Percentiles rank a stretch among this genome's conserved stretches.
phyloP scores from a whole-genome alignment of 1,140 invertebrate species.

The Achatina immaculata region DNA sequence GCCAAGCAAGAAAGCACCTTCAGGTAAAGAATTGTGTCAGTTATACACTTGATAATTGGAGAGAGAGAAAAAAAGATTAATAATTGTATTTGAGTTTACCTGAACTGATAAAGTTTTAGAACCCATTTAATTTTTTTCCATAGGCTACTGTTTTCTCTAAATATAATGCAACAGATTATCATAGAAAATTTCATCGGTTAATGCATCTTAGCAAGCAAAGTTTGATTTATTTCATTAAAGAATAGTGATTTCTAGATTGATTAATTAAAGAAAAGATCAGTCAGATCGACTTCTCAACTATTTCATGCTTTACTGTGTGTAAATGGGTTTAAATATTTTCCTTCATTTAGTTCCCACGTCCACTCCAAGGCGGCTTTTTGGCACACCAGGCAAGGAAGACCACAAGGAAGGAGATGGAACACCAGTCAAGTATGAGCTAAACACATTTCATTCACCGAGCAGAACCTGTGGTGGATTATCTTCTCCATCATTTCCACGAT shows the following conservation, averaged over 20 bases:
- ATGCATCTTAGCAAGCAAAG: too few relatives aligned
- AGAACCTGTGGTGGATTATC: neutral
- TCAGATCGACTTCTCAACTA: neutral
- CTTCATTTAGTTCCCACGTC: neutral
- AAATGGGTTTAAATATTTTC: neutral
- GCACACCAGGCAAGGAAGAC: neutral
- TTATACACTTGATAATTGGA: too few relatives aligned
- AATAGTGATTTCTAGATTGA: neutral
- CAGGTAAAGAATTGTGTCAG: neutral
- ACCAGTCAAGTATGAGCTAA: neutral
- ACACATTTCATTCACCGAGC: neutral
- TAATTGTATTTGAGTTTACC: too few relatives aligned
- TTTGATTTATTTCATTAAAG: too few relatives aligned
- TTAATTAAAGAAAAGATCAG: neutral
- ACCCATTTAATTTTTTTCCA: too few relatives aligned
- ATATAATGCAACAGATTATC: too few relatives aligned
- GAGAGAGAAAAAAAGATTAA: too few relatives aligned
- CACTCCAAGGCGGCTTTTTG: conserved; percentile 26
- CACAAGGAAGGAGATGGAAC: neutral
- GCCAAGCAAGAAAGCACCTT: neutral
- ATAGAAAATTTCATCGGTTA: too few relatives aligned
- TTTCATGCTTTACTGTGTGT: neutral
- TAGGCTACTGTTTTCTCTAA: too few relatives aligned
- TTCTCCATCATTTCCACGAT: neutral
- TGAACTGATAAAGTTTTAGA: too few relatives aligned